Evolutionary conservation across 1,140 invertebrate species (phyloP).

Genomic region (Potamilus streckersoni): DNA sequence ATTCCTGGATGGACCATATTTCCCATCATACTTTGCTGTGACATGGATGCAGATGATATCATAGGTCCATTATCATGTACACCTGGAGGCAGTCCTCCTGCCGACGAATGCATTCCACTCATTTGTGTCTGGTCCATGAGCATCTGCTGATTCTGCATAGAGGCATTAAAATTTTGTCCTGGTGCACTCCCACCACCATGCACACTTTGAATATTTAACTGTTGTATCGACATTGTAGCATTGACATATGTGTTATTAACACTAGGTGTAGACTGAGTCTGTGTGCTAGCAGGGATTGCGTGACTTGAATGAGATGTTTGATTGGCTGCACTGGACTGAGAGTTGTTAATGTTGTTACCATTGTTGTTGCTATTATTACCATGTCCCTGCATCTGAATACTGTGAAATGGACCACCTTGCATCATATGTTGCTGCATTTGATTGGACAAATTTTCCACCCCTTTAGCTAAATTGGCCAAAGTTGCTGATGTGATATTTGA

Average conservation of each 20-base stretch:
- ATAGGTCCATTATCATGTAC: constrained; percentile 26
- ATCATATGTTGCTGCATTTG: constrained; percentile 68
- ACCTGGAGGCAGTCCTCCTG: constrained; percentile 20
- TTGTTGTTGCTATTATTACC: constrained; percentile 31
- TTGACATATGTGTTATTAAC: constrained; percentile 72
- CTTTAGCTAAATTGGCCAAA: constrained; percentile 66
- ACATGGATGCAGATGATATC: too few relatives aligned
- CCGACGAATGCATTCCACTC: constrained; percentile 23
- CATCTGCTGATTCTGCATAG: constrained; percentile 63
- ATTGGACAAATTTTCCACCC: constrained; percentile 66
- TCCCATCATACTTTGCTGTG: too few relatives aligned
- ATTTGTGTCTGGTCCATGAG: constrained; percentile 42
- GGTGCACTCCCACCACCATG: constrained; percentile 40
- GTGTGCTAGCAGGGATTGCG: constrained; percentile 4
- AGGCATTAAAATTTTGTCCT: constrained; percentile 39
- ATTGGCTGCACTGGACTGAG: constrained; percentile 3
- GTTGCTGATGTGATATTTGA: constrained; percentile 67
- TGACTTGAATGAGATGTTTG: constrained; percentile 7
- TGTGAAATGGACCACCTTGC: constrained; percentile 68
- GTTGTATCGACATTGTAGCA: constrained; percentile 71
- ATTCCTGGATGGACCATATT: too few relatives aligned
- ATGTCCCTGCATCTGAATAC: constrained; percentile 65
- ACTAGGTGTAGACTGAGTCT: constrained; percentile 61
- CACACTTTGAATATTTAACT: constrained; percentile 71
- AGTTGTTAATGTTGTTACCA: constrained; percentile 18